Evolutionary conservation across 1,140 invertebrate species (phyloP).

Genomic region (Danaus melanippus): DNA sequence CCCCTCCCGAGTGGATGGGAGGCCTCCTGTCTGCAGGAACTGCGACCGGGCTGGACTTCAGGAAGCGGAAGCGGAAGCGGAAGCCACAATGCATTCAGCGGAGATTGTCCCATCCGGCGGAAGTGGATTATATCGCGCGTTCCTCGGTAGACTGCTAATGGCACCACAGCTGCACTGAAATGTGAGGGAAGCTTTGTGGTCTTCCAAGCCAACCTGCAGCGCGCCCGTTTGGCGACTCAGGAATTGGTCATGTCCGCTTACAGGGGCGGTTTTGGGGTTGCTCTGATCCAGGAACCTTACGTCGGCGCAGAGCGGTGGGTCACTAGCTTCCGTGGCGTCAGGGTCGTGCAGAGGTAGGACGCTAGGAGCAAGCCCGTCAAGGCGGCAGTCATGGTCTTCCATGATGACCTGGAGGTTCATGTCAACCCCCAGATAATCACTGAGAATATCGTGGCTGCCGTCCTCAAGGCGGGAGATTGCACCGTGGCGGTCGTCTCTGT

Average conservation of each 20-base stretch:
- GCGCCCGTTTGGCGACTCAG: slow-evolving; percentile 4
- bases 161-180: no score
- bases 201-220: slow-evolving; percentile 6
- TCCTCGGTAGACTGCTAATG: no score
- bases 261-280: slow-evolving; percentile 1
- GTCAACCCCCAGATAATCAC: no score
- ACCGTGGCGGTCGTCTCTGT: slow-evolving; percentile 3
- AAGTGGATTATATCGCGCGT: not conserved
- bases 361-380: slow-evolving; percentile 8
- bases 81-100: not conserved
- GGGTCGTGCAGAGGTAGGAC: not conserved
- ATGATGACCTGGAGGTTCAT: slow-evolving; percentile 6
- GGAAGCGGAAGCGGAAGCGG: not conserved
- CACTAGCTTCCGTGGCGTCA: not conserved
- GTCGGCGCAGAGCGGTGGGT: slow-evolving; percentile 6
- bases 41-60: not conserved
- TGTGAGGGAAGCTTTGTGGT: not conserved
- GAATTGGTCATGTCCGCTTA: slow-evolving; percentile 2
- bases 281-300: slow-evolving; percentile 12
- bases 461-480: no score
- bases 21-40: not conserved
- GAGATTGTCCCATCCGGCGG: not conserved
- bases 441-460: no score
- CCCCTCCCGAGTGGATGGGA: no score
- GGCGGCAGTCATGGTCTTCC: slow-evolving; percentile 11